Evolutionary conservation across 2,797 vertebrate species (phyloP).

Genomic region (Centropyge bicolor): DNA sequence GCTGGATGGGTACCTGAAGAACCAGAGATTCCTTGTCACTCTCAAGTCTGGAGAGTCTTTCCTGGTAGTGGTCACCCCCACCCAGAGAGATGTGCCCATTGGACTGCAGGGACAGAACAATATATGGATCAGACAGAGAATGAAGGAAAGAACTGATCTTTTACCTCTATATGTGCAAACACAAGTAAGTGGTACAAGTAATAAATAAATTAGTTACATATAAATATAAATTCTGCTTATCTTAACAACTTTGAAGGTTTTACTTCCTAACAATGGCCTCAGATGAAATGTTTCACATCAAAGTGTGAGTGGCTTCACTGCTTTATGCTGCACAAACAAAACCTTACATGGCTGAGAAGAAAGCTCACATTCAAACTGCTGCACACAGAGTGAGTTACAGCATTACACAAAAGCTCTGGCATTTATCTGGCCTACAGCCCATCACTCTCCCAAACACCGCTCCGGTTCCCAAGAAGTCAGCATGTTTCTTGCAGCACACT

Average conservation of each 20-base stretch:
- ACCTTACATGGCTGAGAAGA: conserved; percentile 74
- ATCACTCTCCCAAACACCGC: conserved; percentile 50
- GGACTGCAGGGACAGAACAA: conserved; percentile 82
- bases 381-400: conserved; percentile 64
- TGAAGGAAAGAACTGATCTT: background rate
- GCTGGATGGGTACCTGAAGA: conserved; percentile 88
- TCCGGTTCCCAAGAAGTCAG: conserved; percentile 55
- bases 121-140: conserved; percentile 2
- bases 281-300: conserved; percentile 27
- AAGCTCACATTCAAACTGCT: conserved; percentile 51
- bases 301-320: conserved; percentile 13
- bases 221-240: background rate
- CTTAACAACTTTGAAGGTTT: conserved; percentile 1
- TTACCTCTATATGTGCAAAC: background rate
- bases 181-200: background rate
- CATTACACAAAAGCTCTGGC: conserved; percentile 76
- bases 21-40: conserved; percentile 98
- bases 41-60: conserved; percentile 93
- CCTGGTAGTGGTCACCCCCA: conserved; percentile 94
- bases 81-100: conserved; percentile 93
- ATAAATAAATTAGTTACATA: too few species aligned
- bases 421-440: conserved; percentile 73
- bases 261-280: background rate
- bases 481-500: conserved; percentile 43
- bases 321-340: conserved; percentile 64